Percentiles rank a stretch among this genome's conserved stretches.
These are phyloP conservation scores for Drosophila simulans DNA, from an alignment of 1,140 invertebrate genomes.

Conservation along the genomic window DNA sequence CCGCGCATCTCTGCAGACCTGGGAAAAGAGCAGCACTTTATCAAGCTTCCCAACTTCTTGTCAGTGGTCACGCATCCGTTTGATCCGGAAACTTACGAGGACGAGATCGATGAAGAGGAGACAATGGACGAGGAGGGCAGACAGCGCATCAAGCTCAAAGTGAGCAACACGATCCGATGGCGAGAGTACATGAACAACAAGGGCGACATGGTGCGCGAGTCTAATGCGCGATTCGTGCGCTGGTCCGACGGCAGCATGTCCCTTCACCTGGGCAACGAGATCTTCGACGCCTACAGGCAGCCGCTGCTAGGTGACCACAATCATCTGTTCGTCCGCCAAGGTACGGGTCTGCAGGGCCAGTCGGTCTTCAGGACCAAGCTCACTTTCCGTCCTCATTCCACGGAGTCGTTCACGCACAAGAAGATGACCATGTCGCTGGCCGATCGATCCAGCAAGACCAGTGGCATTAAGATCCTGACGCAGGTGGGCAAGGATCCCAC, in stretches of 20 bases:
- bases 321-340: slow-evolving; percentile 98
- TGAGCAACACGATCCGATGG: slow-evolving; percentile 99
- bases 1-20: slow-evolving; percentile 97
- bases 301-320: slow-evolving; percentile 95
- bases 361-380: slow-evolving; percentile 98
- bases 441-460: slow-evolving; percentile 97
- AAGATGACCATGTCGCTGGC: slow-evolving; percentile 99
- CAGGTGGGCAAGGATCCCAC: slow-evolving; percentile 98
- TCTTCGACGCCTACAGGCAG: slow-evolving; percentile 98
- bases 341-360: slow-evolving; percentile 98
- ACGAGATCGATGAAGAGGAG: slow-evolving; percentile 99
- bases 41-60: slow-evolving; percentile 97
- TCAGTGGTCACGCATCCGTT: slow-evolving; percentile 97
- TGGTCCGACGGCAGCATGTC: slow-evolving; percentile 99
- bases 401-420: slow-evolving; percentile 98
- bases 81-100: slow-evolving; percentile 97
- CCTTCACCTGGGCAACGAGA: slow-evolving; percentile 98
- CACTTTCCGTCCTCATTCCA: slow-evolving; percentile 98
- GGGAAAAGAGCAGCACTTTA: slow-evolving; percentile 96
- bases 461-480: slow-evolving; percentile 98
- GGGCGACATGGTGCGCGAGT: slow-evolving; percentile 94
- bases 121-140: slow-evolving; percentile 98
- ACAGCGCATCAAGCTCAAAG: slow-evolving; percentile 95
- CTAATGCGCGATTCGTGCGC: slow-evolving; percentile 96
- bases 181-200: slow-evolving; percentile 93